Base-by-base conservation (phyloP, 92 coral and sea anemone genomes). In the Anthopleura xanthogrammica region DNA sequence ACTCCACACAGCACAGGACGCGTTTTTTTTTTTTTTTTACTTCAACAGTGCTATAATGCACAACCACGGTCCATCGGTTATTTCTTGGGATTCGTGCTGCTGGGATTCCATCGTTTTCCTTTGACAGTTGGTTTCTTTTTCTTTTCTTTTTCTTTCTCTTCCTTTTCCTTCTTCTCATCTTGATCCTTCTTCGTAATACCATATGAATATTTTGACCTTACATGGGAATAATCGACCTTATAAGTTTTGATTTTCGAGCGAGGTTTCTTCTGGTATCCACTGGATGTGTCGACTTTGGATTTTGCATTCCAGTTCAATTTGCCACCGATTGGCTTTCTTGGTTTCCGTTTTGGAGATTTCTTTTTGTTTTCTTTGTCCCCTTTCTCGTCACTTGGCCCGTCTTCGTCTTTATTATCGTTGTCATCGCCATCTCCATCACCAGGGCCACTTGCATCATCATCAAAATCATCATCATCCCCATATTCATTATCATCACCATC, bases 301-400 rank as follows among this genome's bases (percentile, higher is more conserved):
- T 77, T 90, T 2, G 92, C 97, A n/a, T 93, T 89, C 94, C 97
- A 93, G 77, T 93, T 93, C 48, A 93, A 78, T 74, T 89, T 93
- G 19, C 92, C 92, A 11, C 83, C 89, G 16, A 83, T 81, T 5
- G 48, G 41, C 70, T 87, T 90, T 73, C 62, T 83, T 16, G 90
- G 83, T 81, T 75, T 81, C 52, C 81, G 39, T 57, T 78, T 78
- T 71, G 13, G 10, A 12, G 79, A 36, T 23, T 72, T 60, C 2
- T 57, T 68, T 2, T 77, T 3, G 42, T 79, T 60, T 0, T 80
- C 80, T 3, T 82, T 82, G 0, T 77, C 66, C 1, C 65, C 87
- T 41, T 82, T 87, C n/a, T 73, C 62, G 29, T 79, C 85, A 23
- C 58, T 83, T 29, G 83, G 86, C 41, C 78, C 86, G 0, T 77